Percentiles rank a stretch among this genome's conserved stretches.
phyloP scores from a whole-genome alignment of 1,140 invertebrate genomes.

The Leptoteleia sp. region DNA sequence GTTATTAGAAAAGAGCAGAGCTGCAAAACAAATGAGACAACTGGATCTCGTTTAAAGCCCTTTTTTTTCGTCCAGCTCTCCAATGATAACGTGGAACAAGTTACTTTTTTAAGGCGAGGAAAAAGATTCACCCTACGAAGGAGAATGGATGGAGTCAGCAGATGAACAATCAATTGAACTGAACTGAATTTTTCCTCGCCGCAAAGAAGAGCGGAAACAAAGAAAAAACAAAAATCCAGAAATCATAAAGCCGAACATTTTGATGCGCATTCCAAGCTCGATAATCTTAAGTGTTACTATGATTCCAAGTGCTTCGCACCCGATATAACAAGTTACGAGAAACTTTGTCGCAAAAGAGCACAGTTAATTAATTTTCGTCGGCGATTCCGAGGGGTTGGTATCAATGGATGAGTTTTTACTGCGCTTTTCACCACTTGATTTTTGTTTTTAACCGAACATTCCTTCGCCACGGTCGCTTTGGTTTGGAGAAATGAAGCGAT shows the following conservation, averaged over 20 bases:
- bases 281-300: conserved; percentile 49
- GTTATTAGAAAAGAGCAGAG: conserved; percentile 13
- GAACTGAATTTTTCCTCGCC: conserved; percentile 19
- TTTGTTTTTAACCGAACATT: background rate
- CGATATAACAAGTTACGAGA: conserved; percentile 31
- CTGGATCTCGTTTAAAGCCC: too few relatives aligned
- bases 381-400: conserved; percentile 22
- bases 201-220: too few relatives aligned
- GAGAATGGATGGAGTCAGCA: too few relatives aligned
- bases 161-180: too few relatives aligned
- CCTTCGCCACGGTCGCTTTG: background rate
- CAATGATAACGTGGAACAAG: conserved; percentile 15
- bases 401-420: background rate
- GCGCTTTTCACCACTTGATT: too few relatives aligned
- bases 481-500: background rate
- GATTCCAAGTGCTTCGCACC: conserved; percentile 51
- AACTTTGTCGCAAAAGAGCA: conserved; percentile 33
- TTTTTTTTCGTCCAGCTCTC: conserved; percentile 8
- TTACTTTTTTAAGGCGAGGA: conserved; percentile 9
- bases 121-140: too few relatives aligned
- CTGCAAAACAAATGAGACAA: background rate
- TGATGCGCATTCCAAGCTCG: conserved; percentile 43
- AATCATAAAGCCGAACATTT: conserved; percentile 25
- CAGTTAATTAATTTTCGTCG: conserved; percentile 33
- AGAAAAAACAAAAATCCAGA: conserved; percentile 1